phyloP scores from a whole-genome alignment of 2,797 vertebrate genomes.

The Cossypha polioptera region DNA sequence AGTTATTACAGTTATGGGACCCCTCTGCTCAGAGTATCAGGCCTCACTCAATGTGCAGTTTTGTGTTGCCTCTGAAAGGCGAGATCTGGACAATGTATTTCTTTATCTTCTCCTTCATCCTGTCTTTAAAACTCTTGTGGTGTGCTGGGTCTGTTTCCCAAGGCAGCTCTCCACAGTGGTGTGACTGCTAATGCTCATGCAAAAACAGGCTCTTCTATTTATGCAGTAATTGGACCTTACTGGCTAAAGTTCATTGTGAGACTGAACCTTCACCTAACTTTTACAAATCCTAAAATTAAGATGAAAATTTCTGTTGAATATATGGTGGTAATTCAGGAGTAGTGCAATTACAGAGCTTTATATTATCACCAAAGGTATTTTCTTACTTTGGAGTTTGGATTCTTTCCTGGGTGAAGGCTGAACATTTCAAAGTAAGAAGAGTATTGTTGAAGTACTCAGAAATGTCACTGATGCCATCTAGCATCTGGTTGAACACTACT shows the following conservation, averaged over 20 bases:
- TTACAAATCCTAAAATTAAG: background rate
- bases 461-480: background rate
- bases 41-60: background rate
- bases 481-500: background rate
- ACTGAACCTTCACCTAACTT: background rate
- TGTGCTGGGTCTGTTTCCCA: background rate
- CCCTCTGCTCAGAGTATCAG: background rate
- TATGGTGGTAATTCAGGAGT: background rate
- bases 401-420: background rate
- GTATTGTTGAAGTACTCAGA: background rate
- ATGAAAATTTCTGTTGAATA: background rate
- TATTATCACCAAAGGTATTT: background rate
- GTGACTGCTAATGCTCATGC: background rate
- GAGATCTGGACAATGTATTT: background rate
- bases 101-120: background rate
- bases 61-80: background rate
- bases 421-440: background rate
- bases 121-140: background rate
- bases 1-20: background rate
- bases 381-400: background rate
- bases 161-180: background rate
- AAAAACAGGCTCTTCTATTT: background rate
- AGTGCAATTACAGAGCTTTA: background rate
- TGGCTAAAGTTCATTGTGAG: conserved; percentile 26
- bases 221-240: background rate